phyloP scores from a whole-genome alignment of 2,888 invertebrate genomes.

The Hymenopus coronatus region DNA sequence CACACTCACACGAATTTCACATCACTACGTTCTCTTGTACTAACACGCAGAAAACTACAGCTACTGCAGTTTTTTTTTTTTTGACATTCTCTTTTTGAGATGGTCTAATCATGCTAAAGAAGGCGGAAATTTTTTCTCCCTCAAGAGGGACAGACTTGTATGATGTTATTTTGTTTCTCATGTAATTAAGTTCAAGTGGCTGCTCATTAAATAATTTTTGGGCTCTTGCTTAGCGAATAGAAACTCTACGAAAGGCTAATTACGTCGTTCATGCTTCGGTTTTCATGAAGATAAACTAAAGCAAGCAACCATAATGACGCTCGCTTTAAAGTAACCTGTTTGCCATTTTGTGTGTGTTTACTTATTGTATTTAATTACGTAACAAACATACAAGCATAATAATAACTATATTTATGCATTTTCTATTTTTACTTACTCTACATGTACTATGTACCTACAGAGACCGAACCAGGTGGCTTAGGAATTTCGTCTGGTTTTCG shows the following conservation, averaged over 20 bases:
- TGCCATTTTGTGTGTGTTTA: neutral
- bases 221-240: neutral
- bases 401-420: too few species aligned
- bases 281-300: neutral
- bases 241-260: neutral
- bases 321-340: neutral
- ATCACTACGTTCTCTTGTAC: neutral
- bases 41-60: neutral
- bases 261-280: neutral
- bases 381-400: too few species aligned
- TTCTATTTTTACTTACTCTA: too few species aligned
- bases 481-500: too few species aligned
- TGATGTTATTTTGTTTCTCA: neutral
- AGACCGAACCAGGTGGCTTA: too few species aligned
- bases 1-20: neutral
- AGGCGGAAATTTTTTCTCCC: neutral
- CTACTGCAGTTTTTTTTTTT: too few species aligned
- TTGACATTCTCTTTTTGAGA: neutral
- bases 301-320: neutral
- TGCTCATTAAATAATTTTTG: neutral
- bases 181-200: neutral
- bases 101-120: neutral
- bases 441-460: too few species aligned
- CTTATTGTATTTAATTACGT: too few species aligned
- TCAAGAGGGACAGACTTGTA: neutral